Percentiles rank a stretch among this genome's conserved stretches.
Conservation (phyloP, 2,113 vertebrate species). For the Elaphurus davidianus region DNA sequence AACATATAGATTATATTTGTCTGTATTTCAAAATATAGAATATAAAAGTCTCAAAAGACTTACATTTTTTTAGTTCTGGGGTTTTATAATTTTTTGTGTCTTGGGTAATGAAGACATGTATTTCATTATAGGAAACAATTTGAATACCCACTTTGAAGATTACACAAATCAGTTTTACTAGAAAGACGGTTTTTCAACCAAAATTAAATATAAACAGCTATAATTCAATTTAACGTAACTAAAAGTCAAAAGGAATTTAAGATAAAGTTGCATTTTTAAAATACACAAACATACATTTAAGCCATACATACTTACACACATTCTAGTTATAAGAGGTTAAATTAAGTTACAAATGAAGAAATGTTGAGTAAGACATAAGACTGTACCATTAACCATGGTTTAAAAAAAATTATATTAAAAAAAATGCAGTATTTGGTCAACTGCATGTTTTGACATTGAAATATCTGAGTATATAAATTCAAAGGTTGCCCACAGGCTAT, state of each 20-base stretch:
- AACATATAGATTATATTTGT: background rate
- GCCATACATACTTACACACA: background rate
- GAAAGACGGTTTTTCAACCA: background rate
- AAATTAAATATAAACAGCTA: background rate
- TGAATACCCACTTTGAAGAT: background rate
- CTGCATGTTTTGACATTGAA: background rate
- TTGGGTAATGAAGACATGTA: background rate
- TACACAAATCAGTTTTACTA: background rate
- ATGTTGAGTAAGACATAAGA: background rate
- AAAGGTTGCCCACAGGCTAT: background rate
- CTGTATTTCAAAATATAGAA: background rate
- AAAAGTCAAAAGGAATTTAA: background rate
- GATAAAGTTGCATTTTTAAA: background rate
- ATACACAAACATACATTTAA: background rate
- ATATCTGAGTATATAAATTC: background rate
- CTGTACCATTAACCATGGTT: background rate
- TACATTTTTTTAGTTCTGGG: background rate
- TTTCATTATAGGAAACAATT: background rate
- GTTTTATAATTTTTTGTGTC: background rate
- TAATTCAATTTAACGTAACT: background rate
- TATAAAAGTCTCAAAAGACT: background rate
- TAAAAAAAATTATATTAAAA: background rate
- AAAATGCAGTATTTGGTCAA: background rate
- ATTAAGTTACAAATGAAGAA: background rate
- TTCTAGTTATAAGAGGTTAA: background rate